Evolutionary conservation across 2,113 vertebrate species (phyloP), one percentile per base, ranked within the genome.

Genomic region (Litocranius walleri): DNA sequence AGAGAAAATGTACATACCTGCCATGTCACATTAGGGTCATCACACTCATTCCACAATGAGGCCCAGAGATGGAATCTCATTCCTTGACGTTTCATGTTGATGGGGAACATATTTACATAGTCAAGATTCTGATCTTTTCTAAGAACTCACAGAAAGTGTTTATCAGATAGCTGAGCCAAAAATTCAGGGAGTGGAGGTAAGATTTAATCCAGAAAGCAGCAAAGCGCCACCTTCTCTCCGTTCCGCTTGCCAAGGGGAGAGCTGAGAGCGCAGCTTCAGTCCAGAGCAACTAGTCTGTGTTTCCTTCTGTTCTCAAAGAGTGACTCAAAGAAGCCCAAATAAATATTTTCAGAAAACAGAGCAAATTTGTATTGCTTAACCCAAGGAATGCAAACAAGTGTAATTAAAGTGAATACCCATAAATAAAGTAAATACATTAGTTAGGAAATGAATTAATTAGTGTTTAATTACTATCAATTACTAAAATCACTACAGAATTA

Each of bases 381-480:
- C 97, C 95, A 98, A 98, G 98, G 97, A 98, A 96, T 95, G 97
- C 98, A 98, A 98, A 98, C 97, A 98, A 98, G 98, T 98, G 98
- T 97, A 98, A 98, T 88, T 98, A 50, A 74, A 95, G 97, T 50
- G 97, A 98, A 96, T 86, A 98, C 96, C 96, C 94, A 94, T 98
- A 98, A 99, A 99, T 98, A 99, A 98, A 98, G 97, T 94, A 98
- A 97, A 98, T 98, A 96, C 95, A 91, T 98, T 98, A 96, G 96
- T 98, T 94, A 90, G 97, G 96, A 98, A 99, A 99, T 98, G 98
- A 99, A 98, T 98, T 98, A 98, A 99, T 98, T 98, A 98, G 97
- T 97, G 98, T 95, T 98, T 99, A 99, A 99, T 98, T 98, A 98
- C 97, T 98, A 98, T 98, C 98, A 98, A 98, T 99, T 99, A 98